A percentile compares a stretch with the other conserved stretches of the same genome.
These are phyloP conservation scores for Xerus inauris DNA, from an alignment of 2,113 vertebrate species.

Conservation along the genomic window DNA sequence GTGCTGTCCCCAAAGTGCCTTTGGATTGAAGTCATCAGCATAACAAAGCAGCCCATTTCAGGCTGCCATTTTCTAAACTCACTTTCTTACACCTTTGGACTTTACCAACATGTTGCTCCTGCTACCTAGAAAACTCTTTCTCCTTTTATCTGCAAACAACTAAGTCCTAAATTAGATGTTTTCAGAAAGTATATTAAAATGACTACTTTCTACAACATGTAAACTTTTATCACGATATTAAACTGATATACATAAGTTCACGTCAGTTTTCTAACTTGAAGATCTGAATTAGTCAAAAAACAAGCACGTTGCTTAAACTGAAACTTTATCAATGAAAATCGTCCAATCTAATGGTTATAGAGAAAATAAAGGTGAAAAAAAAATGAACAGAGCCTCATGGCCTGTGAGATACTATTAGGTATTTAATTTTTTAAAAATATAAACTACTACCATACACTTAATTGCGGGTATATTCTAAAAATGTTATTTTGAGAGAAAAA, in stretches of 20 bases:
- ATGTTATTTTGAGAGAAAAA: background rate
- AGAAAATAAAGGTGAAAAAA: background rate
- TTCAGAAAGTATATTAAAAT: background rate
- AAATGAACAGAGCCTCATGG: background rate
- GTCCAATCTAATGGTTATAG: background rate
- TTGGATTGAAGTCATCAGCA: background rate
- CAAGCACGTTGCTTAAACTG: background rate
- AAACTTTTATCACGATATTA: background rate
- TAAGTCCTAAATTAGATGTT: background rate
- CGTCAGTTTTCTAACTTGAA: background rate
- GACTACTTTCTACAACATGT: background rate
- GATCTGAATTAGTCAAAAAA: background rate
- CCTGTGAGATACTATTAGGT: background rate
- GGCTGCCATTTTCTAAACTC: background rate
- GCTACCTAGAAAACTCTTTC: background rate
- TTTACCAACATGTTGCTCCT: background rate
- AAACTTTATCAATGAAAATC: background rate
- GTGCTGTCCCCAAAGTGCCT: background rate
- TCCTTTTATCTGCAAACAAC: background rate
- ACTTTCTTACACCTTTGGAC: background rate
- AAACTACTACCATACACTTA: background rate
- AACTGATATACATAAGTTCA: background rate
- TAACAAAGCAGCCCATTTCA: background rate
- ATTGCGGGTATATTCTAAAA: background rate
- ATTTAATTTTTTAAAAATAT: background rate